phyloP scores from a whole-genome alignment of 2,888 invertebrate species.

The Choreutis nemorana region DNA sequence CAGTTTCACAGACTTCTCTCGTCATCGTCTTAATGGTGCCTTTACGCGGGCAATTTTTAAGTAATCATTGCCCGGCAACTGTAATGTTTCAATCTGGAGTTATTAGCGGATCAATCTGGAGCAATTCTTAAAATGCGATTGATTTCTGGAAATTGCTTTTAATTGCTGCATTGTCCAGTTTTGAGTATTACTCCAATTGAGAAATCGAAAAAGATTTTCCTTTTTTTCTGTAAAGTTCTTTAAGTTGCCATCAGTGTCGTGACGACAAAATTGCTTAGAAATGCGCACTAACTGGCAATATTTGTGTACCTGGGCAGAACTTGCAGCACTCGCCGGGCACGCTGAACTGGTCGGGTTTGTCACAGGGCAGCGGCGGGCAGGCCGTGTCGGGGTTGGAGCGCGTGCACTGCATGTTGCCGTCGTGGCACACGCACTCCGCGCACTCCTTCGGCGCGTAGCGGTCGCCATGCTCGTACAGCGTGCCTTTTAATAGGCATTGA shows the following conservation, averaged over 20 bases:
- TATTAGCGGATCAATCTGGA: too few relatives aligned
- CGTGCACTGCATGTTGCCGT: conserved; percentile 82
- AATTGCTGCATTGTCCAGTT: too few relatives aligned
- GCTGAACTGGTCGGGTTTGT: conserved; percentile 77
- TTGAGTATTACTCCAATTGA: too few relatives aligned
- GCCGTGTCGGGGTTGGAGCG: conserved; percentile 74
- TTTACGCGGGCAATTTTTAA: too few relatives aligned
- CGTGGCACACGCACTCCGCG: conserved; percentile 82
- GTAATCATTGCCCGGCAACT: too few relatives aligned
- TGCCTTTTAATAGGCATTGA: conserved; percentile 74
- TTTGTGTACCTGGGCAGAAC: conserved; percentile 89
- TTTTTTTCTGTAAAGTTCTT: not conserved
- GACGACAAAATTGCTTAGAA: too few relatives aligned
- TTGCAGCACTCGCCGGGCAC: conserved; percentile 90
- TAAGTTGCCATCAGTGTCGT: not conserved
- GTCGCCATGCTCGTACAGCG: conserved; percentile 83
- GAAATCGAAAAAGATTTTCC: too few relatives aligned
- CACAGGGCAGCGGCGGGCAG: conserved; percentile 82
- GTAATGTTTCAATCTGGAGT: too few relatives aligned
- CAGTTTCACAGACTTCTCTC: too few relatives aligned
- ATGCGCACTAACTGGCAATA: not conserved
- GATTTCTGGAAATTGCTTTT: too few relatives aligned
- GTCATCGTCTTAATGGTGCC: too few relatives aligned
- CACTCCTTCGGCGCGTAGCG: conserved; percentile 76
- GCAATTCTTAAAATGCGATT: too few relatives aligned